Conservation (phyloP, 2,113 vertebrate species). For the Etheostoma spectabile region DNA sequence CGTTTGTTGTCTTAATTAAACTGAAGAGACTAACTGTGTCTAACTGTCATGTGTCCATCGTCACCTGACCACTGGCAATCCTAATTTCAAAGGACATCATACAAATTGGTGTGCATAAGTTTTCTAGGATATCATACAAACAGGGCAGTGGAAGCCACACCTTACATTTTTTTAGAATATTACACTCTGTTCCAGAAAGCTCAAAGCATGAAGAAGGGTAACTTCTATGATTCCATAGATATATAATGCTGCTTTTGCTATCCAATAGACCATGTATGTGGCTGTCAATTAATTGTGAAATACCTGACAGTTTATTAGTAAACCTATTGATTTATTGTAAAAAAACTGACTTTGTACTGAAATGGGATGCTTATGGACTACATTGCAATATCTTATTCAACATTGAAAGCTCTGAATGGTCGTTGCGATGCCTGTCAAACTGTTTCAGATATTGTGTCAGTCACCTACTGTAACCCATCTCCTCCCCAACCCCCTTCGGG, state of each 20-base stretch:
- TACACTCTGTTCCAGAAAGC: background rate
- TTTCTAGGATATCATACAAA: no score
- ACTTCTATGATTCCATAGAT: background rate
- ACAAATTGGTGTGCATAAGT: no score
- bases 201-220: background rate
- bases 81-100: no score
- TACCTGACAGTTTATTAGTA: background rate
- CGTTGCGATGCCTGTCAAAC: slow-evolving; percentile 52
- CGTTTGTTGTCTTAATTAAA: no score
- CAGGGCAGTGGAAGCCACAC: no score
- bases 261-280: background rate
- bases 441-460: slow-evolving; percentile 57
- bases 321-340: slow-evolving; percentile 1
- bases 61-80: no score
- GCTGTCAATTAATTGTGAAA: background rate
- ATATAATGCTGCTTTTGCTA: background rate
- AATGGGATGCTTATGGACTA: background rate
- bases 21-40: no score
- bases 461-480: slow-evolving; percentile 17
- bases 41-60: no score
- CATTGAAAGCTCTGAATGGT: slow-evolving; percentile 57
- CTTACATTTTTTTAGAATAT: background rate
- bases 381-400: slow-evolving; percentile 11
- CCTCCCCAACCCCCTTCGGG: background rate
- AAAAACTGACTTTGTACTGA: slow-evolving; percentile 1